Evolutionary conservation across 2,797 vertebrate genomes (phyloP).

Genomic region (Hippoglossus hippoglossus): DNA sequence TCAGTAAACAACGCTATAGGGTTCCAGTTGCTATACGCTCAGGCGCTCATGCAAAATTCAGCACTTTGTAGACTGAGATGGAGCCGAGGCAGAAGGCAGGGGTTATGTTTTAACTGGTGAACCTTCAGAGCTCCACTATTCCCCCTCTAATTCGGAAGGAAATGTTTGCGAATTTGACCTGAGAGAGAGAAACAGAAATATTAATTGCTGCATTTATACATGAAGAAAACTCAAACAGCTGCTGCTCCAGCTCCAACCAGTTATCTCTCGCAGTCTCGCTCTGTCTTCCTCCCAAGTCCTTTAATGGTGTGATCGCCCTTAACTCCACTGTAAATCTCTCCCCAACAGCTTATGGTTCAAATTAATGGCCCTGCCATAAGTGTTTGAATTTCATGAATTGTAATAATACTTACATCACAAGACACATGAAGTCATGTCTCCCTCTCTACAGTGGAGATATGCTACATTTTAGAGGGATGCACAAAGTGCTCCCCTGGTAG

Average conservation of each 20-base stretch:
- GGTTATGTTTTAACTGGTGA: conserved; percentile 75
- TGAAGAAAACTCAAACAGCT: conserved; percentile 47
- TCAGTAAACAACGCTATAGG: conserved; percentile 87
- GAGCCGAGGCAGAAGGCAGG: conserved; percentile 62
- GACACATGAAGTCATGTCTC: conserved; percentile 99
- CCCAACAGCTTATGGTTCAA: conserved; percentile 89
- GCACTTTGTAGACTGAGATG: conserved; percentile 67
- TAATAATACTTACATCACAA: conserved; percentile 99
- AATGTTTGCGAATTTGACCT: conserved; percentile 67
- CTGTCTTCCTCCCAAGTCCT: conserved; percentile 64
- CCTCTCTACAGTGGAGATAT: conserved; percentile 89
- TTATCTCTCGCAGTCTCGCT: conserved; percentile 52
- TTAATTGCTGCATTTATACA: conserved; percentile 72
- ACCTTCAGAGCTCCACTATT: conserved; percentile 61
- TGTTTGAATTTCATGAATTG: conserved; percentile 99
- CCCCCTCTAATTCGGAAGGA: conserved; percentile 58
- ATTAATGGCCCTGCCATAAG: conserved; percentile 93
- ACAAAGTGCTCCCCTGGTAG: conserved; percentile 97
- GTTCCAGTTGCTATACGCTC: conserved; percentile 75
- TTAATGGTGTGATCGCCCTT: conserved; percentile 80
- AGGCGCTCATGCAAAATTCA: conserved; percentile 81
- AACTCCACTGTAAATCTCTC: conserved; percentile 91
- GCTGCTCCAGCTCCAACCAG: conserved; percentile 44
- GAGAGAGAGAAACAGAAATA: conserved; percentile 62
- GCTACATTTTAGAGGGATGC: conserved; percentile 95